Conservation (phyloP, 2,888 invertebrate genomes). For the Urechis unicinctus region DNA sequence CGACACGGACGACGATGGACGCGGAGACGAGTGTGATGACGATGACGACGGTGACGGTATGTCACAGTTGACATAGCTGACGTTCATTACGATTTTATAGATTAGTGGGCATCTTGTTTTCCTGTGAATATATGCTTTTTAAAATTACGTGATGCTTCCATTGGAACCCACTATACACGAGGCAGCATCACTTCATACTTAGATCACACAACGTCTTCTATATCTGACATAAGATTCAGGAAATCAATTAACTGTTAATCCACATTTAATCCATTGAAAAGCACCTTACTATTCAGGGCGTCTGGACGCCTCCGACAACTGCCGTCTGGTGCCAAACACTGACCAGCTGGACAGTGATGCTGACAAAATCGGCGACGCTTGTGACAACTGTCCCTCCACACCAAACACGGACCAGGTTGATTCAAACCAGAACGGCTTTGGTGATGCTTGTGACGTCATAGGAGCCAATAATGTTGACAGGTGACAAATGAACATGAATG, state of each 20-base stretch:
- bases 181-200: too few relatives aligned
- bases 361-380: conserved; percentile 31
- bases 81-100: conserved; percentile 68
- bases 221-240: conserved; percentile 25
- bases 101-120: conserved; percentile 77
- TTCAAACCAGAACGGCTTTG: conserved; percentile 68
- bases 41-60: conserved; percentile 80
- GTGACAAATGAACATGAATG: background rate
- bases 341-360: conserved; percentile 15
- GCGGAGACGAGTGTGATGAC: conserved; percentile 64
- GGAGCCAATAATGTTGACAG: conserved; percentile 8
- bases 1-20: conserved; percentile 46
- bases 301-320: conserved; percentile 65
- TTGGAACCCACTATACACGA: too few relatives aligned
- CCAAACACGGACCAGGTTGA: conserved; percentile 69
- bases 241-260: too few relatives aligned
- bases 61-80: conserved; percentile 52
- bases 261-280: too few relatives aligned
- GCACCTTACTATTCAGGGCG: too few relatives aligned
- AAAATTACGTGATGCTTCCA: too few relatives aligned
- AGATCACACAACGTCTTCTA: conserved; percentile 63
- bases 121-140: too few relatives aligned
- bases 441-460: conserved; percentile 71
- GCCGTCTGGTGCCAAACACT: conserved; percentile 56
- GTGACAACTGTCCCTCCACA: conserved; percentile 56